phyloP scores from a whole-genome alignment of 2,113 vertebrate species.

The Speoplatyrhinus poulsoni region DNA sequence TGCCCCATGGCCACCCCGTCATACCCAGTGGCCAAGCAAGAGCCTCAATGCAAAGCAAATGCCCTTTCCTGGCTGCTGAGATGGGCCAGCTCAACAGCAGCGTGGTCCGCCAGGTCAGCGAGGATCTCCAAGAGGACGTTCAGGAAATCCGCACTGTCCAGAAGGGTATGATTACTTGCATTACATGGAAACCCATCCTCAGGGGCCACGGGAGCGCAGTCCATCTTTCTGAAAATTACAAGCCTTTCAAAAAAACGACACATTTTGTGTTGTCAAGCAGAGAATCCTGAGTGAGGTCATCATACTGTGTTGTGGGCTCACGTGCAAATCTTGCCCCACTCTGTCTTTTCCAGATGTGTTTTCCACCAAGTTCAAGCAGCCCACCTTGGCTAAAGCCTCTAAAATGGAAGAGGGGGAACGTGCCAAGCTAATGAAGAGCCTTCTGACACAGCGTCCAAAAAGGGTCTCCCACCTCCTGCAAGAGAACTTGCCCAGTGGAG shows the following conservation, averaged over 20 bases:
- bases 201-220: neutral
- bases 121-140: slow-evolving; percentile 93
- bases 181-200: neutral
- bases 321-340: neutral
- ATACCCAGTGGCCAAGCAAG: slow-evolving; percentile 67
- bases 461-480: slow-evolving; percentile 91
- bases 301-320: neutral
- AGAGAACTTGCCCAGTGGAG: slow-evolving; percentile 88
- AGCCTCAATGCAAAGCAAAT: slow-evolving; percentile 77
- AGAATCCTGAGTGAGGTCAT: neutral
- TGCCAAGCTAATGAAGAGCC: slow-evolving; percentile 78
- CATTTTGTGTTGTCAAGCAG: neutral
- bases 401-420: slow-evolving; percentile 55
- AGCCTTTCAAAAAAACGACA: neutral
- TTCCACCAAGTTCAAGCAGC: slow-evolving; percentile 60
- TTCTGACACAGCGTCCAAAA: slow-evolving; percentile 87
- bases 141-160: slow-evolving; percentile 84
- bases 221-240: neutral
- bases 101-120: slow-evolving; percentile 88
- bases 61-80: slow-evolving; percentile 93
- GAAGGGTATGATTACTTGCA: slow-evolving; percentile 74
- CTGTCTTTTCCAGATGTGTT: slow-evolving; percentile 72
- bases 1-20: slow-evolving; percentile 73
- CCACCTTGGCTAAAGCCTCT: slow-evolving; percentile 40
- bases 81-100: slow-evolving; percentile 87